Conservation (phyloP, 2,113 vertebrate genomes). For the Gulo gulo region DNA sequence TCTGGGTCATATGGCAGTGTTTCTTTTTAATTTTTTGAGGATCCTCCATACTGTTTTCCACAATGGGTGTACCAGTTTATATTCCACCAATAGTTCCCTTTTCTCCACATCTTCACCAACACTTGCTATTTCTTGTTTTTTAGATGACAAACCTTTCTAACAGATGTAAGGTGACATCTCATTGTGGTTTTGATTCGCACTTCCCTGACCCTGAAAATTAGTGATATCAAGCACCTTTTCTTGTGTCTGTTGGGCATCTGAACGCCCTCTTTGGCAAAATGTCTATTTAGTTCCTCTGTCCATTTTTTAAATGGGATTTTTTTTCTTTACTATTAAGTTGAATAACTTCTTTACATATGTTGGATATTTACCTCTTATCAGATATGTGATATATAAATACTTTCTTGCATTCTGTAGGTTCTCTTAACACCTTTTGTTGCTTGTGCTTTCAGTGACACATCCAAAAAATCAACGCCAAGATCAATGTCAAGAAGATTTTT, state of each 20-base stretch:
- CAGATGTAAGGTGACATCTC: neutral
- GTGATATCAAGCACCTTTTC: neutral
- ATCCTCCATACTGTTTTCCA: neutral
- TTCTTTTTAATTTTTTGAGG: neutral
- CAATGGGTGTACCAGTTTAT: neutral
- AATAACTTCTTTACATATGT: neutral
- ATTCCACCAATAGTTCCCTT: neutral
- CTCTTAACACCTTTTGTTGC: neutral
- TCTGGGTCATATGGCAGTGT: neutral
- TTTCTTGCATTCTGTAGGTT: neutral
- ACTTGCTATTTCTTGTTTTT: neutral
- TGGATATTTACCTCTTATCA: neutral
- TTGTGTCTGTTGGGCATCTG: neutral
- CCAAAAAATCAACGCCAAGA: neutral
- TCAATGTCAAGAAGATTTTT: neutral
- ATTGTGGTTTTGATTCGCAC: neutral
- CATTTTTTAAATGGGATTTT: neutral
- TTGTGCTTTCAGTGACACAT: neutral
- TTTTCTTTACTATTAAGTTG: neutral
- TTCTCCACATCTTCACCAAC: neutral
- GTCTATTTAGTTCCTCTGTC: neutral
- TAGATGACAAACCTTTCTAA: neutral
- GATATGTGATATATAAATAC: neutral
- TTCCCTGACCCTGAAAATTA: neutral
- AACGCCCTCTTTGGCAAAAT: neutral